These are phyloP conservation scores for Aegithalos caudatus DNA, from an alignment of 2,113 vertebrate genomes.

Conservation along the genomic window DNA sequence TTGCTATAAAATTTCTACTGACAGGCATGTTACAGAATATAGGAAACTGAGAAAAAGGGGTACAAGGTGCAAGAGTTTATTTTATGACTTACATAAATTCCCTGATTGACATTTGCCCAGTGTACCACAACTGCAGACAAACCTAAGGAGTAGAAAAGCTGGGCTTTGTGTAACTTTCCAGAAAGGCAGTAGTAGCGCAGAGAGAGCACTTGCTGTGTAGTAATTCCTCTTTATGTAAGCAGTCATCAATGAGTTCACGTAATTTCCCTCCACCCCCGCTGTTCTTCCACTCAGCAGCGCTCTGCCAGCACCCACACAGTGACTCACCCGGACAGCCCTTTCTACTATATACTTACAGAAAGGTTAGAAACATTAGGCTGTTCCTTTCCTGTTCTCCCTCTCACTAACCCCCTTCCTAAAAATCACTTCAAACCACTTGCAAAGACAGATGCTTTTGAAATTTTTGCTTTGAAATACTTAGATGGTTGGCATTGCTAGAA, in stretches of 20 bases:
- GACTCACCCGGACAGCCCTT: constrained; percentile 19
- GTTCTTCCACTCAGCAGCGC: not conserved
- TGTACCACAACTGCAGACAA: not conserved
- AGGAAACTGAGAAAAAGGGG: not conserved
- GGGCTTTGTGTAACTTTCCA: not conserved
- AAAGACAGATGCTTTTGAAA: not conserved
- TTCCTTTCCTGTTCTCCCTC: constrained; percentile 15
- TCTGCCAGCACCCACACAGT: constrained; percentile 51
- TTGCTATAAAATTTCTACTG: not conserved
- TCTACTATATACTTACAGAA: not conserved
- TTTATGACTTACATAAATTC: not conserved
- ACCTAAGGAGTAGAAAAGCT: not conserved
- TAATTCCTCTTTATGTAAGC: constrained; percentile 11
- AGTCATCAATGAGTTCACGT: not conserved
- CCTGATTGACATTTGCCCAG: not conserved
- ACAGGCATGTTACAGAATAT: not conserved
- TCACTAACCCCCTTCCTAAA: not conserved
- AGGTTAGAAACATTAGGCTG: constrained; percentile 52
- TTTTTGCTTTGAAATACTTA: not conserved
- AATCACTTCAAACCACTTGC: not conserved
- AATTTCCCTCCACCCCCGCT: not conserved
- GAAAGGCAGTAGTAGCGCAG: not conserved
- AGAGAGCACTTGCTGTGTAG: not conserved
- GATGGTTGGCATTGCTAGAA: not conserved
- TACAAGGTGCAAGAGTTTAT: not conserved